Base-by-base conservation (phyloP, 1,140 invertebrate genomes). In the Sminthurinus signatus region DNA sequence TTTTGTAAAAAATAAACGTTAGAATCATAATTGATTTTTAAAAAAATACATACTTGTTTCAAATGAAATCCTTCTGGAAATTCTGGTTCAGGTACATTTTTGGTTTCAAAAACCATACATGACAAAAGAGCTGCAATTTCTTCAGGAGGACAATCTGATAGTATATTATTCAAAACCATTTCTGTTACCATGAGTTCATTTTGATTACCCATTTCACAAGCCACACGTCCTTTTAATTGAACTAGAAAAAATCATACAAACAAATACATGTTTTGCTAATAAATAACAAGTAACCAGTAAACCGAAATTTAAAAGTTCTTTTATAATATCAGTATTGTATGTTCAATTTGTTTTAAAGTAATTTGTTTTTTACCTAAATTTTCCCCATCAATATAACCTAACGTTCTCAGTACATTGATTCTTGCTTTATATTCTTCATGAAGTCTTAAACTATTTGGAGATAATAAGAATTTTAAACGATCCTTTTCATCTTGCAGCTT, bases 131-230 rank as follows among this genome's bases (percentile, higher is more conserved):
- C 90, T 1, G 93, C 94, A 52, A 99, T 96, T 78, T 98, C 93
- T 0, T 88, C 85, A 0, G 92, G 87, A 70, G 85, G 82, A 43
- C 91, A 82, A 72, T 91, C 85, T 0, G 86, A 88, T 52, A 99
- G 84, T 55, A 93, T 83, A 78, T 98, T 96, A 63, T 91, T 84
- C 62, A 98, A 86, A n/a, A 99, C 86, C 1, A 99, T 77, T 78
- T 99, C 96, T 0, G 95, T 98, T 50, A 99, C 88, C 23, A 99
- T 82, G 2, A 99, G 78, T 76, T 98, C 96, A 73, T 88, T 88
- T 58, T 85, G 81, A 62, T 87, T 93, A 19, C 92, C 91, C 85
- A 99, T 97, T 76, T 95, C 88, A 74, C 95, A 91, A 2, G 95
- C 96, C 10, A 99, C 93, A 63, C 89, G 81, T 14, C 95, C 95